Evolutionary conservation across 2,888 invertebrate genomes (phyloP), one percentile per base, ranked within the genome.

Genomic region (Caenorhabditis sp.): DNA sequence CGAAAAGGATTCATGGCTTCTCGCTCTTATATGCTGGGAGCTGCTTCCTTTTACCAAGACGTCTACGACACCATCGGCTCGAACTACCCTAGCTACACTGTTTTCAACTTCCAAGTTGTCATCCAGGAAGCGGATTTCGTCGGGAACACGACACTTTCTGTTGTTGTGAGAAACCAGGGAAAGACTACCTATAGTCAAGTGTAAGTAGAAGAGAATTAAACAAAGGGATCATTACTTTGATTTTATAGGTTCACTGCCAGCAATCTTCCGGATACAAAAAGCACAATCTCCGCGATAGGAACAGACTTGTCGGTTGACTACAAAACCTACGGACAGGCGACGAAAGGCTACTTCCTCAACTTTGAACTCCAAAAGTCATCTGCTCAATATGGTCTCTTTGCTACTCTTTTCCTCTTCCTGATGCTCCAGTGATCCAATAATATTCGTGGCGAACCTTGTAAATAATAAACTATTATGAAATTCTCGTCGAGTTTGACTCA

Each of bases 1-100:
- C 56, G 74, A 40, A 65, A 50, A 40, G 74, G 74, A 37, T 74
- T 74, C 58, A n/a, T 65, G 3, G 74, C 74, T 1, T 74, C 74
- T 6, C 35, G 74, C 9, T 74, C 47, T 18, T 74, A 65, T 28
- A 74, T 65, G 50, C 58, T 47, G 0, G 74, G 74, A 58, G 9
- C 13, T 9, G 20, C 65, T 4, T 37, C 51, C 2, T 6, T 8
- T 0, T 50, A 40, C 22, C 50, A 58, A 20, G 47, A 35, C 24
- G 50, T 37, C 11, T 65, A 65, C 18, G 74, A 74, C 20, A 51
- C 6, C 24, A 26, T 74, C 18, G 26, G 18, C 26, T 11, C 64
- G 18, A 8, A 6, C 9, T 20, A 37, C 11, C 37, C 26, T 1
- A n/a, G 18, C 11, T 28, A 8, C 56, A n/a, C 6, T 28, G n/a